Conservation (phyloP, 1,140 invertebrate species). For the Penaeus chinensis region DNA sequence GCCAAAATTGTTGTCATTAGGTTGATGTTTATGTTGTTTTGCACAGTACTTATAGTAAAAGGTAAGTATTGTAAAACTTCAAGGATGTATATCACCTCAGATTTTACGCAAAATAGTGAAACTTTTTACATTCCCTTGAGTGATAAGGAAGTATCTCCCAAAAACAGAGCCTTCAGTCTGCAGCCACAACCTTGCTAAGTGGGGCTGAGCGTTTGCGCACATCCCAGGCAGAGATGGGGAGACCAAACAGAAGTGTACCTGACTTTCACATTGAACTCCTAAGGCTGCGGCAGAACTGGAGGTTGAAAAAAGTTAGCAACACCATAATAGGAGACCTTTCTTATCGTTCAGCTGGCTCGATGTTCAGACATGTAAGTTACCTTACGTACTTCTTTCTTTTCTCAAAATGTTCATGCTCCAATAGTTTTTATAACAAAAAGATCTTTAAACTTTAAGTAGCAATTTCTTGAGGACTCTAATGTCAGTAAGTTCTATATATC, state of each 20-base stretch:
- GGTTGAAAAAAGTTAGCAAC: constrained; percentile 94
- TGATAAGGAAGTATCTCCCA: not conserved
- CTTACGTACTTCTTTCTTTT: not conserved
- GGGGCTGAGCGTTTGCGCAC: constrained; percentile 88
- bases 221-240: constrained; percentile 81
- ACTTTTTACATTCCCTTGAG: no score
- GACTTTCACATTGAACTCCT: constrained; percentile 95
- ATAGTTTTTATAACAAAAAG: not conserved
- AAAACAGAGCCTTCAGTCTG: constrained; percentile 79
- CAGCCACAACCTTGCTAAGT: constrained; percentile 82
- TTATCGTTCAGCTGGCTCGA: constrained; percentile 76
- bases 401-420: not conserved
- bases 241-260: constrained; percentile 73
- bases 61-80: no score
- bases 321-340: constrained; percentile 92
- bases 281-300: constrained; percentile 91
- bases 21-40: no score
- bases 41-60: no score
- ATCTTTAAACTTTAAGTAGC: not conserved
- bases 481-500: not conserved
- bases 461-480: no score
- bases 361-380: constrained; percentile 75
- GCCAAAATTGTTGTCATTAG: no score
- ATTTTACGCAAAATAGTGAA: no score
- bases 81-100: no score